Evolutionary conservation across 2,888 invertebrate species (phyloP), one percentile per base, ranked within the genome.

Genomic region (Stenotaenia linearis): DNA sequence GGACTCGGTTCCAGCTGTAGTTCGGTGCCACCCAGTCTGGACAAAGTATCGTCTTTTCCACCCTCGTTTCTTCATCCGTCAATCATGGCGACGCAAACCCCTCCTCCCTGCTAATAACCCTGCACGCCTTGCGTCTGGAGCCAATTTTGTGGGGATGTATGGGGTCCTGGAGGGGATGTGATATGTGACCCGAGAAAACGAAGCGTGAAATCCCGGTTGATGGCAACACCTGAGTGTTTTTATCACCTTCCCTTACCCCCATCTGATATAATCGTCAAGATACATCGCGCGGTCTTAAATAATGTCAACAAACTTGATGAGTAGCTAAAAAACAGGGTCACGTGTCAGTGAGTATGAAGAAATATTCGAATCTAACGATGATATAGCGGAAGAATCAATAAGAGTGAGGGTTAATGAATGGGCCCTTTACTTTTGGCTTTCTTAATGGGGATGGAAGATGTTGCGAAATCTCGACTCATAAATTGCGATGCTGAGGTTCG

Each of bases 91-190:
- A 56, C 56, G n/a, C 18, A 56, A n/a, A 56, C 56, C 18, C 56
- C 56, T 56, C 56, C 56, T 56, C 23, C 18, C 4, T 18, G 56
- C 56, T 56, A 56, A 56, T 56, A 56, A 56, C 56, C 21, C 56
- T 56, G 56, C 56, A 56, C 56, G 56, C 56, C 56, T 56, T 56
- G 56, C 56, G 56, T 56, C 56, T 56, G 56, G 21, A 56, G 56
- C 56, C 56, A 56, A 56, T 56, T 56, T 56, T 2, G 56, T 9
- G 56, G 56, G 56, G 56, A 23, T 56, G 56, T 18, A 56, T 56
- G 56, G 23, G 23, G 56, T 37, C 9, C 21, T 56, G 56, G 56
- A 21, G 56, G 56, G 56, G 56, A 18, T 15, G 12, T 56, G 56
- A 56, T 56, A 23, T 21, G 56, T 56, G 56, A 56, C 56, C 56